phyloP scores from a whole-genome alignment of 2,888 invertebrate genomes.

The Epirrhoe tristata region DNA sequence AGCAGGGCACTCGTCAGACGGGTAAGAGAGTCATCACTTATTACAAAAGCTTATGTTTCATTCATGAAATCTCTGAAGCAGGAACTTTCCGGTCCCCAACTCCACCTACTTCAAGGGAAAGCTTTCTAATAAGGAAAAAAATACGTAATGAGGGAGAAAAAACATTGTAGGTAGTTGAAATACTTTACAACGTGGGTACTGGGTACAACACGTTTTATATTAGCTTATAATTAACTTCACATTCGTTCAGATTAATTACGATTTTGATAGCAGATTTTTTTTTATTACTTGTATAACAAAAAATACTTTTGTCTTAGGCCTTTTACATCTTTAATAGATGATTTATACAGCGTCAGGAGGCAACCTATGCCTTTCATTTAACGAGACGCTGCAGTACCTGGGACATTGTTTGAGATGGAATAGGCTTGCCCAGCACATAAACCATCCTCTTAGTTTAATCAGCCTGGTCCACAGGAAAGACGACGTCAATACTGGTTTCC shows the following conservation, averaged over 20 bases:
- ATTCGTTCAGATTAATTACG: background rate
- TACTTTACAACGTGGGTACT: background rate
- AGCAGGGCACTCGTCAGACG: background rate
- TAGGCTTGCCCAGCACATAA: no score
- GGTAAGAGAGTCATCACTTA: conserved; percentile 1
- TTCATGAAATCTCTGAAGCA: conserved; percentile 15
- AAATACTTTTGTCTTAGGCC: no score
- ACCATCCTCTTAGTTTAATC: no score
- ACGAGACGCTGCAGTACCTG: no score
- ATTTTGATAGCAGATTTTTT: background rate
- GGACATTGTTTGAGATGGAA: no score
- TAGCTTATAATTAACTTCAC: background rate
- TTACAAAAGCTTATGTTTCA: conserved; percentile 14
- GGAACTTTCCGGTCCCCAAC: conserved; percentile 11
- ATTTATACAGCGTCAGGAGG: no score
- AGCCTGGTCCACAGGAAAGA: no score
- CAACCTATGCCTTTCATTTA: no score
- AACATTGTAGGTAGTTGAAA: conserved; percentile 3
- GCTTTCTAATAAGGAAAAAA: conserved; percentile 22
- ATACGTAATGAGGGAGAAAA: conserved; percentile 12
- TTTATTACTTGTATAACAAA: no score
- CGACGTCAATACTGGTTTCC: no score
- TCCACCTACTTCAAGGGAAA: conserved; percentile 1
- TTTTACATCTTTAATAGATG: no score
- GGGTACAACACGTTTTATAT: background rate